phyloP scores from a whole-genome alignment of 30 jellyfish, hydroid and myxozoan genomes.

The Morbakka virulenta region DNA sequence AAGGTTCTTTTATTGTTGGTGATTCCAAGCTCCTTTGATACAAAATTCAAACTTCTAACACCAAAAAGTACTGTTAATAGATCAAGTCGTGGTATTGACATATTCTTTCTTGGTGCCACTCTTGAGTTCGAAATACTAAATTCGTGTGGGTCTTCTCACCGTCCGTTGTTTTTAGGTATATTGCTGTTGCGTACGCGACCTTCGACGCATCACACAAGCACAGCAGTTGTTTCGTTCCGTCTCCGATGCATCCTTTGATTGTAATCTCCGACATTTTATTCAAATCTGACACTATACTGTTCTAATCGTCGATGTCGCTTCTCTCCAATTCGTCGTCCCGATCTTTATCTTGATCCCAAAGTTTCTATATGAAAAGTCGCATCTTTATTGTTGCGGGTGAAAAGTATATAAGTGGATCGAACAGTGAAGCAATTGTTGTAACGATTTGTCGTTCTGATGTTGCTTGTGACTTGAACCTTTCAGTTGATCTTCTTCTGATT shows the following conservation, averaged over 20 bases:
- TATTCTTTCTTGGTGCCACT: constrained; percentile 5
- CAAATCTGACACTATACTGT: neutral
- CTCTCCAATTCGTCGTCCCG: constrained; percentile 62
- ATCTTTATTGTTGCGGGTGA: constrained; percentile 18
- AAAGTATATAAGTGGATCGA: constrained; percentile 7
- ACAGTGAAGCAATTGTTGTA: constrained; percentile 29
- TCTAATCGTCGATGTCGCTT: no score
- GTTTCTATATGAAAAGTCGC: neutral
- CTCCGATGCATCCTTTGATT: constrained; percentile 24
- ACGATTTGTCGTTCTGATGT: constrained; percentile 24
- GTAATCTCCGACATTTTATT: neutral
- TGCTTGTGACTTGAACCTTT: neutral
- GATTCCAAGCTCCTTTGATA: no score
- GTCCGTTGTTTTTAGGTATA: constrained; percentile 3
- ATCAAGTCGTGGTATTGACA: constrained; percentile 26
- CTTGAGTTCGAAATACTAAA: constrained; percentile 12
- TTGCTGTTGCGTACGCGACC: neutral
- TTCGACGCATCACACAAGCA: constrained; percentile 19
- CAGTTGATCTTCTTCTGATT: constrained; percentile 1
- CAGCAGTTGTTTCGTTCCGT: constrained; percentile 8
- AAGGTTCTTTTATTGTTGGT: no score
- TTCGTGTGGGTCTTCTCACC: neutral
- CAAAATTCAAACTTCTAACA: constrained; percentile 11
- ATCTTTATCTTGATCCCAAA: neutral
- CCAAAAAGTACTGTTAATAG: neutral